Percentiles rank a stretch among this genome's conserved stretches.
Conservation (phyloP, 2,113 vertebrate species). For the Rana temporaria region DNA sequence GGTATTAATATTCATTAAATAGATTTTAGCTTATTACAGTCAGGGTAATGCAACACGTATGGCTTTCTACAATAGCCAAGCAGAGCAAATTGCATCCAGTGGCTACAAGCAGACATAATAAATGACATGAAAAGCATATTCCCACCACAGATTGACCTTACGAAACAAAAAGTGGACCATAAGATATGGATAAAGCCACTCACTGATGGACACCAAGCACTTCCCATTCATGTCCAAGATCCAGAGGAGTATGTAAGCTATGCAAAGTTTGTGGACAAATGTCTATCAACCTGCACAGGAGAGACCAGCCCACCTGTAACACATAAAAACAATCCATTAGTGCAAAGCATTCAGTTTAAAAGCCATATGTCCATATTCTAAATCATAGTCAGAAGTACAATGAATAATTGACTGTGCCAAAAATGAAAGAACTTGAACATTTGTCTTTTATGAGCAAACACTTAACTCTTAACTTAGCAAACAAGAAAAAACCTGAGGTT, state of each 20-base stretch:
- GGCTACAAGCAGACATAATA: too few relatives aligned
- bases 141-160: too few relatives aligned
- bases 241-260: constrained; percentile 75
- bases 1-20: too few relatives aligned
- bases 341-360: too few relatives aligned
- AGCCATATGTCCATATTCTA: too few relatives aligned
- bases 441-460: neutral
- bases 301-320: constrained; percentile 88
- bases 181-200: constrained; percentile 67
- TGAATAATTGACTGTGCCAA: neutral
- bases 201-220: constrained; percentile 88
- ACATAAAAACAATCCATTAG: constrained; percentile 20
- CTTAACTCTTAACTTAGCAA: neutral
- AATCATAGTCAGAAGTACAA: too few relatives aligned
- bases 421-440: neutral
- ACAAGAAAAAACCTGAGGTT: neutral
- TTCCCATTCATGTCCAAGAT: constrained; percentile 81
- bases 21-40: too few relatives aligned
- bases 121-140: too few relatives aligned
- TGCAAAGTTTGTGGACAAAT: constrained; percentile 85
- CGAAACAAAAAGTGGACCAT: too few relatives aligned
- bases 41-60: too few relatives aligned
- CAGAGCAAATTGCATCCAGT: too few relatives aligned
- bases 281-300: constrained; percentile 90
- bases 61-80: too few relatives aligned